Evolutionary conservation across 2,797 vertebrate species (phyloP).

Genomic region (Syngnathus acus): DNA sequence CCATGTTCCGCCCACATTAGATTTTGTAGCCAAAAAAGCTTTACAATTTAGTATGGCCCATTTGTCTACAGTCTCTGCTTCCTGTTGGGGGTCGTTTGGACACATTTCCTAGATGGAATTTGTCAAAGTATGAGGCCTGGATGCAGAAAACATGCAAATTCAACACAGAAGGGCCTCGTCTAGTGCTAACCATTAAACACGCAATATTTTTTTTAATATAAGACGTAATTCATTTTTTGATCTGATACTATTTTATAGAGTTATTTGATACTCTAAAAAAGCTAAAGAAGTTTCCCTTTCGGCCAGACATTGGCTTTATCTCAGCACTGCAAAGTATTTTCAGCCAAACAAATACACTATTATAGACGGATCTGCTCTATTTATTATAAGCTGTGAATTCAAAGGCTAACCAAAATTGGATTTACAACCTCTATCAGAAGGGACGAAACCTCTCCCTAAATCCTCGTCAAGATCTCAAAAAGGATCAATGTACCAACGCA

Average conservation of each 20-base stretch:
- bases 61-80: neutral
- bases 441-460: constrained; percentile 50
- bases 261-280: neutral
- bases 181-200: too few relatives aligned
- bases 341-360: constrained; percentile 32
- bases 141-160: neutral
- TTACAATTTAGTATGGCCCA: neutral
- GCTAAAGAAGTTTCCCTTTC: neutral
- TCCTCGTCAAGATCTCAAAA: constrained; percentile 50
- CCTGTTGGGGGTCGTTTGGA: neutral
- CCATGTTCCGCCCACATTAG: neutral
- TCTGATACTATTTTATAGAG: neutral
- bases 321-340: constrained; percentile 7
- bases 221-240: too few relatives aligned
- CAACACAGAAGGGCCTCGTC: neutral
- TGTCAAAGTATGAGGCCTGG: neutral
- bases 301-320: neutral
- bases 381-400: constrained; percentile 37
- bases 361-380: constrained; percentile 19
- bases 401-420: constrained; percentile 43
- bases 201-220: too few relatives aligned
- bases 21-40: neutral
- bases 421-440: constrained; percentile 38
- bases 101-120: neutral
- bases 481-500: constrained; percentile 55